A percentile compares a stretch with the other conserved stretches of the same genome.
Conservation (phyloP, 2,797 vertebrate genomes). For the Sebastes steindachneri region DNA sequence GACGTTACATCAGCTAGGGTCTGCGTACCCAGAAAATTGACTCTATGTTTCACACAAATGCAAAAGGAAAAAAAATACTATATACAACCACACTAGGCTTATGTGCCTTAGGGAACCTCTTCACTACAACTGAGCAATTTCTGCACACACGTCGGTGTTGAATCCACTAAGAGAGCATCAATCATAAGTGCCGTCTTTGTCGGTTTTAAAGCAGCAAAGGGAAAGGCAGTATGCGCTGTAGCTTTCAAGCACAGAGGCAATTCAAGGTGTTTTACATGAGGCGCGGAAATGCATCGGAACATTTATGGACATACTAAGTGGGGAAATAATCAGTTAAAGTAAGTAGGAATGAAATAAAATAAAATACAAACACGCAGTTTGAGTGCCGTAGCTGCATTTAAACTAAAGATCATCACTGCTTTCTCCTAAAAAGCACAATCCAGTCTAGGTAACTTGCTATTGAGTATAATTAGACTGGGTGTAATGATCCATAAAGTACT, state of each 20-base stretch:
- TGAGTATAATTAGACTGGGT: neutral
- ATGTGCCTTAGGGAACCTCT: neutral
- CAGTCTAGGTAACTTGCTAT: neutral
- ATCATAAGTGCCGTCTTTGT: constrained; percentile 2
- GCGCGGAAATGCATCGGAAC: neutral
- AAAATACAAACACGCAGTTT: neutral
- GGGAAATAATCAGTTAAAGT: neutral
- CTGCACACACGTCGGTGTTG: neutral
- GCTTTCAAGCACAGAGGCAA: neutral
- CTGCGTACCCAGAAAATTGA: neutral
- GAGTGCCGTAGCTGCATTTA: neutral
- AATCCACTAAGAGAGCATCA: neutral
- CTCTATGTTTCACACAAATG: neutral
- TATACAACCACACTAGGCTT: neutral
- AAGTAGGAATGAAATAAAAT: neutral
- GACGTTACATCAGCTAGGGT: neutral
- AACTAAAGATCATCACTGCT: neutral
- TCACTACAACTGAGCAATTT: neutral
- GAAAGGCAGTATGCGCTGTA: neutral
- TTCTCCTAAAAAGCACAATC: neutral
- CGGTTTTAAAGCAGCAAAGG: neutral
- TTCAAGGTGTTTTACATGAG: neutral
- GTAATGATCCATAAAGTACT: neutral
- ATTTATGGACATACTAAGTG: neutral
- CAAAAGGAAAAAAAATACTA: neutral